Evolutionary conservation across 2,888 invertebrate species (phyloP), one percentile per base, ranked within the genome.

Genomic region (Itoplectis maculator): DNA sequence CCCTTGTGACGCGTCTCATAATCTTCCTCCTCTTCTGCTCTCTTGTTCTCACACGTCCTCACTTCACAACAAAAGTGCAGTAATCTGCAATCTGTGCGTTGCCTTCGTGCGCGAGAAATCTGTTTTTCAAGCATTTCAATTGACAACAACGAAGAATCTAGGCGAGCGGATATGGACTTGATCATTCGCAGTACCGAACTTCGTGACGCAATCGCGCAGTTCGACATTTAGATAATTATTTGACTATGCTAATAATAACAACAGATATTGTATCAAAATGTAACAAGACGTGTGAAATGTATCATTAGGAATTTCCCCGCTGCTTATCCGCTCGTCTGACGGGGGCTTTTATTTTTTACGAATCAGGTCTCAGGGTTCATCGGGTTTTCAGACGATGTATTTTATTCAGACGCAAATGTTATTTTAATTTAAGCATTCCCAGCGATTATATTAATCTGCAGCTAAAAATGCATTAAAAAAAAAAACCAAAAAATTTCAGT

Each of bases 381-480:
- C 42, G 20, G 65, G 11, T 61, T 49, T 73, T 45, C 61, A 61
- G 59, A 47, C 59, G 45, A 61, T 61, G 47, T 15, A 37, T 72
- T 59, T 59, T n/a, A 70, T 45, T 59, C 61, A 72, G 72, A 63
- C 68, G 59, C 73, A 81, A 74, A 81, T 61, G 37, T 73, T 73
- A 37, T 61, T 47, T 61, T 61, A 37, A 61, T 61, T 73, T 73
- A 61, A 73, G 73, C 35, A 37, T 49, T 61, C 18, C 37, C 18
- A 68, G 59, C 54, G 18, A 68, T 18, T 70, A 56, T 59, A 54
- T 65, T 9, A 54, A 82, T 59, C 54, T 40, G 63, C 18, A 11
- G 35, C 45, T 37, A 66, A 54, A 47, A 45, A 68, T 45, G 70
- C n/a, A 61, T 59, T 42, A 69, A 47, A 37, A 68, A 11, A 63